phyloP scores from a whole-genome alignment of 2,113 vertebrate species.

The Talpa occidentalis region DNA sequence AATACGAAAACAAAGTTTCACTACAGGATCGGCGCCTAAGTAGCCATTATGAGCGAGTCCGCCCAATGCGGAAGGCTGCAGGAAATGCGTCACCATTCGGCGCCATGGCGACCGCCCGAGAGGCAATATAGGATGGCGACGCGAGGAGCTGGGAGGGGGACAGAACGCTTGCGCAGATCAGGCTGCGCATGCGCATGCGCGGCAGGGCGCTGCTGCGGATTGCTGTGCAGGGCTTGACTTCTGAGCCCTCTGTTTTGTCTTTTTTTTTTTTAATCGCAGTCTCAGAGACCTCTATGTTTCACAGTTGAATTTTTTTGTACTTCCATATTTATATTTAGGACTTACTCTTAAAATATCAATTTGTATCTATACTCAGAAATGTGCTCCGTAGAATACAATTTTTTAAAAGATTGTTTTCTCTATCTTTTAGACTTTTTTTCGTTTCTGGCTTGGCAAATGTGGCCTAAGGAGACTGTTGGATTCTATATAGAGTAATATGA shows the following conservation, averaged over 20 bases:
- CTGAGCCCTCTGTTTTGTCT: too few species aligned
- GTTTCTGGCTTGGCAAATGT: not conserved
- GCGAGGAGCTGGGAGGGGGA: fast-evolving
- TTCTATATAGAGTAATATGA: not conserved
- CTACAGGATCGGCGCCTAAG: fast-evolving
- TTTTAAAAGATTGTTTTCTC: not conserved
- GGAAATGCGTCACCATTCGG: not conserved
- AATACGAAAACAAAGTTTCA: not conserved
- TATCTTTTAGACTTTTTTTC: not conserved
- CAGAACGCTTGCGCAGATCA: too few species aligned
- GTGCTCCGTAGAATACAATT: not conserved
- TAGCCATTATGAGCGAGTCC: too few species aligned
- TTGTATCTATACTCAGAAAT: not conserved
- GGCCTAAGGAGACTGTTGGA: not conserved
- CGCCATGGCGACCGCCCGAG: fast-evolving
- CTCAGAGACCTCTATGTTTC: not conserved
- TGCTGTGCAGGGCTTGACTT: fast-evolving
- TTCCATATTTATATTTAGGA: not conserved
- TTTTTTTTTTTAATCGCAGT: too few species aligned
- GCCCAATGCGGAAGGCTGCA: fast-evolving
- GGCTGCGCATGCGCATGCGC: fast-evolving
- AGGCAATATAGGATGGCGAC: not conserved
- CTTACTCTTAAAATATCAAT: not conserved
- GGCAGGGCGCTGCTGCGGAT: fast-evolving
- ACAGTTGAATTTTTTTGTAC: not conserved